Percentiles rank a stretch among this genome's conserved stretches.
These are phyloP conservation scores for Neoitamus cyanurus DNA, from an alignment of 2,888 invertebrate genomes.

Conservation along the genomic window DNA sequence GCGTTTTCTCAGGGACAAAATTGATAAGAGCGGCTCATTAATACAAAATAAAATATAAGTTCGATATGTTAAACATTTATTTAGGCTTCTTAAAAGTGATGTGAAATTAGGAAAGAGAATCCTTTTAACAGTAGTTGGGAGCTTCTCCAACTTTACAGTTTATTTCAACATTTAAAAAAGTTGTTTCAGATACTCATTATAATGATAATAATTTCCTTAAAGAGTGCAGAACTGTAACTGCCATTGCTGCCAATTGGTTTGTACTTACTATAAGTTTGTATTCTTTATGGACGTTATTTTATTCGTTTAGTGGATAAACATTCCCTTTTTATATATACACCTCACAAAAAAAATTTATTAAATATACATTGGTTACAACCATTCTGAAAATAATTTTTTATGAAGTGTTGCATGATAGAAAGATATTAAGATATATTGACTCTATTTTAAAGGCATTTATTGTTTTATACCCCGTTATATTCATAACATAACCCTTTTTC, in stretches of 20 bases:
- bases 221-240: too few relatives aligned
- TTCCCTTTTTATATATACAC: neutral
- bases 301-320: neutral
- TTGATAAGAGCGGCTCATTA: too few relatives aligned
- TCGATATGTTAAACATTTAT: neutral
- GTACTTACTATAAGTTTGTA: neutral
- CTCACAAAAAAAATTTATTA: neutral
- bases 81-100: neutral
- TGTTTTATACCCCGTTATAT: neutral
- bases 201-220: neutral
- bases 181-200: too few relatives aligned
- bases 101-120: neutral
- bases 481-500: neutral
- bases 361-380: neutral
- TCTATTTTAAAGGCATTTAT: neutral
- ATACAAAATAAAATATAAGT: neutral
- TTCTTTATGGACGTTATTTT: neutral
- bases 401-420: neutral
- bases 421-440: neutral
- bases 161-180: neutral
- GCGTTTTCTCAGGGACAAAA: too few relatives aligned
- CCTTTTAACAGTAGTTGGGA: neutral
- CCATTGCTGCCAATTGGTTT: neutral
- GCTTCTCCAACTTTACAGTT: neutral
- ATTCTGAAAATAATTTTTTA: neutral